Evolutionary conservation across 2,888 invertebrate species (phyloP), one percentile per base, ranked within the genome.

Genomic region (Acleris laterana): DNA sequence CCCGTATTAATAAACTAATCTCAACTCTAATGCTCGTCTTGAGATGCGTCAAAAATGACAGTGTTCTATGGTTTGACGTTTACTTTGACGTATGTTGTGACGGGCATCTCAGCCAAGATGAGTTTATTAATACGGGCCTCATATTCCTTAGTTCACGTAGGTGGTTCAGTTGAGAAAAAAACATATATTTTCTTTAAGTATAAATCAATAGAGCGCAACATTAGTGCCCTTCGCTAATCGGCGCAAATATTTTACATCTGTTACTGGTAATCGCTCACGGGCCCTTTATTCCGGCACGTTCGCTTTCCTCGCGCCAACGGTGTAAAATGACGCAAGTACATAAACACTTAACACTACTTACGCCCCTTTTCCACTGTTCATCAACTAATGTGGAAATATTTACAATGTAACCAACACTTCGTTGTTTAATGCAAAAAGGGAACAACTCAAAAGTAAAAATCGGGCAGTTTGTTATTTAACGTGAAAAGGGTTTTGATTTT

Each of bases 261-360:
- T 65, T 61, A 50, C 65, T 61, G 60, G 60, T 65, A 65, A 65
- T 65, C 65, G 65, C 16, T 53, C 49, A 20, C 49, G 20, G 19
- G 60, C 55, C 60, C 48, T 61, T 65, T 65, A 55, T 65, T 7
- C 22, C 20, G 44, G 50, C 65, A 65, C 65, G 65, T 65, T 49
- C 49, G 19, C 44, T 55, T 42, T 55, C n/a, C 53, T 7, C 6
- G 19, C 50, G 22, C 9, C 51, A 9, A 20, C 28, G n/a, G n/a
- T 25, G 5, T 28, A 20, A 6, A 65, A 56, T 9, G 55, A 32
- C 49, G 13, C 44, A 50, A 42, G 20, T 19, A 28, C 38, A 32
- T n/a, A 13, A n/a, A 7, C 13, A 6, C 9, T 6, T 25, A 55
- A 55, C 19, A 13, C 42, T 48, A 51, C 60, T 28, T 55, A 56